A percentile compares a stretch with the other conserved stretches of the same genome.
phyloP scores from a whole-genome alignment of 2,113 vertebrate species.

The Alouatta palliata region DNA sequence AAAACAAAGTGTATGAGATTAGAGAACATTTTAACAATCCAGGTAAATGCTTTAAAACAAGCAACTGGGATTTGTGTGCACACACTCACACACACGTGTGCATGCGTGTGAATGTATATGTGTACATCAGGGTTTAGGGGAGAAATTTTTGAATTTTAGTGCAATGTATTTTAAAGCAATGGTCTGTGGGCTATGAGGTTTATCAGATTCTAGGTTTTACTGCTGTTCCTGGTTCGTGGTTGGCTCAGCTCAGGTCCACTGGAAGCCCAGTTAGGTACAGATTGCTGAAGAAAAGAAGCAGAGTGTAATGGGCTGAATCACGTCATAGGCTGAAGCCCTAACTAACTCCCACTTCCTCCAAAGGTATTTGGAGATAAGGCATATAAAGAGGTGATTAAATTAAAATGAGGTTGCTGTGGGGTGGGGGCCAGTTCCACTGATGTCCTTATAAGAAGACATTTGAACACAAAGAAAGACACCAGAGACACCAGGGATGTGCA shows the following conservation, averaged over 20 bases:
- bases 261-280: background rate
- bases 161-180: background rate
- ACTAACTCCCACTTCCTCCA: no score
- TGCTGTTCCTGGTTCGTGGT: background rate
- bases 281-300: no score
- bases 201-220: background rate
- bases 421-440: background rate
- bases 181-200: background rate
- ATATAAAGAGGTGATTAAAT: background rate
- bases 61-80: background rate
- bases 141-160: background rate
- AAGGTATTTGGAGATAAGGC: background rate
- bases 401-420: background rate
- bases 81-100: background rate
- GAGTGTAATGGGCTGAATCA: background rate
- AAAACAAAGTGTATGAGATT: background rate
- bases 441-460: background rate
- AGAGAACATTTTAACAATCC: background rate
- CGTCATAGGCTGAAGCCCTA: background rate
- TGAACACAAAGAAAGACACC: background rate
- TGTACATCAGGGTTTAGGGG: background rate
- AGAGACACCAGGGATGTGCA: background rate
- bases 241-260: background rate
- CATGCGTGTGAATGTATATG: no score
- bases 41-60: background rate